These are phyloP conservation scores for Microtus richardsoni DNA, from an alignment of 2,113 vertebrate genomes.

Conservation along the genomic window DNA sequence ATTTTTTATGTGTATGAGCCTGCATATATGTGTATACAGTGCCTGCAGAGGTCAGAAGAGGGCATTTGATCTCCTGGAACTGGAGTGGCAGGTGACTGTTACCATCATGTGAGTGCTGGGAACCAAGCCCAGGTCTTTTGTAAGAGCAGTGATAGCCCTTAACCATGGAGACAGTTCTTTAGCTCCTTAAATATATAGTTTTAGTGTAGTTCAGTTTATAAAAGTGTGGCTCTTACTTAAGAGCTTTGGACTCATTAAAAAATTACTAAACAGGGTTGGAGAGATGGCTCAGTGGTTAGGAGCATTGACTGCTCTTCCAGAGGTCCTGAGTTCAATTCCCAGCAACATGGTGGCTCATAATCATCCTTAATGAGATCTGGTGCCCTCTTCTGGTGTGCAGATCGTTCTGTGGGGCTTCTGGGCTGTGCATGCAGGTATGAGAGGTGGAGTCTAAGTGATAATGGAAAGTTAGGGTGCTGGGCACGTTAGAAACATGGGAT, in stretches of 20 bases:
- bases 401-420: too few species aligned
- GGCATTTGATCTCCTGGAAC: not conserved
- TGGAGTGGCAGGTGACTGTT: not conserved
- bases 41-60: not conserved
- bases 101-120: not conserved
- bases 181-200: not conserved
- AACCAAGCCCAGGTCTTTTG: not conserved
- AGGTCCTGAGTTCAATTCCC: too few species aligned
- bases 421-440: too few species aligned
- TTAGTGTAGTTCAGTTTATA: not conserved
- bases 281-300: too few species aligned
- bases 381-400: too few species aligned
- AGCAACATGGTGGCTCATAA: too few species aligned
- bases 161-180: not conserved
- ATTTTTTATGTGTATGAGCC: not conserved
- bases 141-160: not conserved
- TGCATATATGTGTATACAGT: not conserved
- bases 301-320: too few species aligned
- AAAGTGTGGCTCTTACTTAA: conserved; percentile 35
- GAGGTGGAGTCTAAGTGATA: too few species aligned
- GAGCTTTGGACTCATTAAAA: conserved; percentile 14
- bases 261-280: not conserved
- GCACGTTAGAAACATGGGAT: too few species aligned
- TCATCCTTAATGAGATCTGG: too few species aligned
- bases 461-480: too few species aligned